A percentile compares a stretch with the other conserved stretches of the same genome.
Conservation (phyloP, 2,797 vertebrate species). For the Apogon hyalosoma region DNA sequence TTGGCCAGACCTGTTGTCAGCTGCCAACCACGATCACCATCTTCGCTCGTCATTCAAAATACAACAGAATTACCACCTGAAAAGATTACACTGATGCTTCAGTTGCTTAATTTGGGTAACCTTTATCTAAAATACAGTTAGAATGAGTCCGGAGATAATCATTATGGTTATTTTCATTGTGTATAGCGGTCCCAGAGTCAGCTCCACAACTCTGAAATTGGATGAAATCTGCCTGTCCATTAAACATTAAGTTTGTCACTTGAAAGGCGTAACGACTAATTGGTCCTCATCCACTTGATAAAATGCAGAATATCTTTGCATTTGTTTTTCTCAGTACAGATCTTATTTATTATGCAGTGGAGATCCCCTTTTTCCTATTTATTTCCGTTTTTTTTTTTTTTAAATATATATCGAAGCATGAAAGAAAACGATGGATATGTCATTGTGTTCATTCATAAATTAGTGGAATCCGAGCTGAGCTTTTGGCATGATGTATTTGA, state of each 20-base stretch:
- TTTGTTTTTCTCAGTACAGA: conserved; percentile 22
- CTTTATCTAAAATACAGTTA: too few relatives aligned
- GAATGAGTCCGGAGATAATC: background rate
- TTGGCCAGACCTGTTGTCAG: background rate
- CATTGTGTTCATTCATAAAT: conserved; percentile 14
- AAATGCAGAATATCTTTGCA: conserved; percentile 16
- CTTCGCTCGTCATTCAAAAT: too few relatives aligned
- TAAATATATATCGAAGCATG: conserved; percentile 3
- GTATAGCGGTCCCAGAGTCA: conserved; percentile 4
- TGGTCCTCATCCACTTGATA: conserved; percentile 19
- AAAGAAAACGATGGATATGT: conserved; percentile 19
- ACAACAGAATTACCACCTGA: too few relatives aligned
- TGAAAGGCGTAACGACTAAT: conserved; percentile 5
- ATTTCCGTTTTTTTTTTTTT: conserved; percentile 11
- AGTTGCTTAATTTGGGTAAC: background rate
- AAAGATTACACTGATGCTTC: background rate
- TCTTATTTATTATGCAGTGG: background rate
- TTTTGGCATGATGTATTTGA: conserved; percentile 16
- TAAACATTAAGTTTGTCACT: background rate
- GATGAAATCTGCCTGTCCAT: conserved; percentile 17
- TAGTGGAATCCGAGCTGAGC: conserved; percentile 19
- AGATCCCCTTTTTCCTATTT: conserved; percentile 9
- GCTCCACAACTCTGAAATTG: conserved; percentile 7
- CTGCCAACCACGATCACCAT: too few relatives aligned
- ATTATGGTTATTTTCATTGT: conserved; percentile 17